Evolutionary conservation across 2,113 vertebrate genomes (phyloP), one percentile per base, ranked within the genome.

Genomic region (Ammodramus savannarum): DNA sequence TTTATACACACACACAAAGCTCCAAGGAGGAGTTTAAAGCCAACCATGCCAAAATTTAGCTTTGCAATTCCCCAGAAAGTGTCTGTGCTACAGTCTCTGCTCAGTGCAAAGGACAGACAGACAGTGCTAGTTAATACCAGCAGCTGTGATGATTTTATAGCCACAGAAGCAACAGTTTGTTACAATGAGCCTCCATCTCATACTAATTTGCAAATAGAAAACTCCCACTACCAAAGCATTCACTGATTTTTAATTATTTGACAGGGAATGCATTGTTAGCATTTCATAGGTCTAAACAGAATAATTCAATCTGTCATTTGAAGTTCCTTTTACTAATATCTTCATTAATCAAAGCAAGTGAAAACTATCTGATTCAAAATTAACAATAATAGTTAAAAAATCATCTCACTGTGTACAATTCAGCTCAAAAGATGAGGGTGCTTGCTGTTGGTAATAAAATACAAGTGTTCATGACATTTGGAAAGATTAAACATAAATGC

Each of bases 381-480:
- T 32, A 75, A 23, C 7, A 68, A 63, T 4, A 80, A 29, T 27
- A 31, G 17, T 62, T 67, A 25, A 23, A 26, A 32, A 32, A 20
- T 0, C 13, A 39, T 22, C 14, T 66, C 25, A 26, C 27, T 11
- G 15, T 7, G 16, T 27, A 61, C n/a, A 85, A 58, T 89, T 66
- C 67, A 80, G 32, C 46, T 93, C 21, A 89, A 88, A 89, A 72
- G 20, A 74, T 20, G 26, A 36, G 10, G 4, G 12, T 80, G 36
- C 63, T 89, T 72, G 49, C 29, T 63, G 11, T 51, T 65, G 20
- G 67, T 93, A 95, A 84, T 69, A 90, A 84, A 54, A 84, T 69
- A 46, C 39, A 95, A 90, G 95, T 97, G 89, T 94, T 96, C 49
- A 39, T 96, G 89, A 93, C 55, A 97, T 95, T 96, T 96, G 86